A percentile compares a stretch with the other conserved stretches of the same genome.
Conservation (phyloP, 2,888 invertebrate genomes). For the Drosophila affinis region DNA sequence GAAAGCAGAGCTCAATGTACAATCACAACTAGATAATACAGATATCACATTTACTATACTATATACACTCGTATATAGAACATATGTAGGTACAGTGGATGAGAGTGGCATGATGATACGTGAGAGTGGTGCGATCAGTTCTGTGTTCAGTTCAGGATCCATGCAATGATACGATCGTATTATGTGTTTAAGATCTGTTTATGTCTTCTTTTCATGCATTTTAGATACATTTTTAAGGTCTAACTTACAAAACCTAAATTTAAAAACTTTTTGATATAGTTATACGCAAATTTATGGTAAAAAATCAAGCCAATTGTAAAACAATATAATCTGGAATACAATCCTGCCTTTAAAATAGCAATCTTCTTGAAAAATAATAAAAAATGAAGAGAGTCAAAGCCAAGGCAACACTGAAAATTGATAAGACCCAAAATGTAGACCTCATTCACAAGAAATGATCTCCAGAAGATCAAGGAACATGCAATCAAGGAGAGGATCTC, state of each 20-base stretch:
- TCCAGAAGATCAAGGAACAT: not conserved
- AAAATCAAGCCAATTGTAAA: not conserved
- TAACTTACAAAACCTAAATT: not conserved
- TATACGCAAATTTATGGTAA: not conserved
- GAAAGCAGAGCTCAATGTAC: slow-evolving; percentile 44
- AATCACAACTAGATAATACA: slow-evolving; percentile 37
- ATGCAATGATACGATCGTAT: not conserved
- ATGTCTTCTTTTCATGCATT: not conserved
- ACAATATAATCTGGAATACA: no score
- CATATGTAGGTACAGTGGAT: not conserved
- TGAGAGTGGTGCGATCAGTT: not conserved
- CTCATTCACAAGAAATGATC: slow-evolving; percentile 44
- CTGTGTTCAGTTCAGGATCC: not conserved
- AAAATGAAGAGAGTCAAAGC: slow-evolving; percentile 4
- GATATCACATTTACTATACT: slow-evolving; percentile 8
- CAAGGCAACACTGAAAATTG: slow-evolving; percentile 35
- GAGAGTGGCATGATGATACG: not conserved
- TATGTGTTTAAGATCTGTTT: not conserved
- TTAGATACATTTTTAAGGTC: not conserved
- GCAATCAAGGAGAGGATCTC: not conserved
- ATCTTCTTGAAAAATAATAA: not conserved
- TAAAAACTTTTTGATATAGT: not conserved
- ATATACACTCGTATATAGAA: not conserved
- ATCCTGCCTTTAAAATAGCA: no score
- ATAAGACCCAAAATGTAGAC: slow-evolving; percentile 24